Base-by-base conservation (phyloP, 2,888 invertebrate genomes). In the Icerya purchasi region DNA sequence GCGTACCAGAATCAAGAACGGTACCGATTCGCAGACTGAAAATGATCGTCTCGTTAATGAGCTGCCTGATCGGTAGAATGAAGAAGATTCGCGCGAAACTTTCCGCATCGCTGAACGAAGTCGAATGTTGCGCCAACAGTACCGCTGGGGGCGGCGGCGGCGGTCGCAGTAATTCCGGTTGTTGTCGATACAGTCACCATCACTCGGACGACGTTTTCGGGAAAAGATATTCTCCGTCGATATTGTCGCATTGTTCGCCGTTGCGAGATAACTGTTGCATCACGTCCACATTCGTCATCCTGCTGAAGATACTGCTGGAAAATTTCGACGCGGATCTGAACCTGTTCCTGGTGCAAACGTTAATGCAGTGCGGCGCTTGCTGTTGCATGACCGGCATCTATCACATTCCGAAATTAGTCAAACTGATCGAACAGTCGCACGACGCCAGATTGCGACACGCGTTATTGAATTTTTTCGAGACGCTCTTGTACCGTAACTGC, bases 181-280 rank as follows among this genome's bases (percentile, higher is more conserved):
- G 20, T 5, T 23, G 23, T 23, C 75, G 75, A 53, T 71, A 73
- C 68, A 76, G 79, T 66, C 81, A 81, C 65, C 81, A 81, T 66
- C n/a, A n/a, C n/a, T n/a, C n/a, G n/a, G 77, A 77, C 63, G 76
- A 77, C 64, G 68, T 76, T 1, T 73, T 81, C 22, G 80, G 80
- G 1, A 72, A 72, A 3, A 67, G 71, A 1, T 74, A 72, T 61
- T 65, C 66, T n/a, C 72, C 76, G 21, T 62, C 64, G 22, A 53
- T 67, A 5, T 67, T 72, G 61, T 65, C 71, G 3, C 72, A 72
- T 1, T 70, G 73, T 53, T 57, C 66, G 55, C 62, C 72, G 50
- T 70, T 75, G 19, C 71, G 76, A 22, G 60, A 60, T 21, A 69
- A 74, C 0, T 80, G 80, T 67, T 78, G 78, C 66, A 72, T 80